phyloP scores from a whole-genome alignment of 2,888 invertebrate species.

The Lithophane ornitopus region DNA sequence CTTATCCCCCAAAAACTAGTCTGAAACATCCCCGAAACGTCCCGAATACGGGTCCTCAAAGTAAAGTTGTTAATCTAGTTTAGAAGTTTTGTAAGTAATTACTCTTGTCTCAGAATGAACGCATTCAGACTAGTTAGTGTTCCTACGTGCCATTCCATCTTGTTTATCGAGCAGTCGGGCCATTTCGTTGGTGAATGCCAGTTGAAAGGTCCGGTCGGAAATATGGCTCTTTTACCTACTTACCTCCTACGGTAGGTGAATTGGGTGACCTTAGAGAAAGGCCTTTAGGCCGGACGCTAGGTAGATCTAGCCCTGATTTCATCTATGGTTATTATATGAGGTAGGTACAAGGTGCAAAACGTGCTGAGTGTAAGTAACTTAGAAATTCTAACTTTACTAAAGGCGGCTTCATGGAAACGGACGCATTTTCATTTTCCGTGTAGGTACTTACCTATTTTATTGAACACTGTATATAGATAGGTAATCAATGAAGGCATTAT shows the following conservation, averaged over 20 bases:
- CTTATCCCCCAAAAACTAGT: constrained; percentile 25
- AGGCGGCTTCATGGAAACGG: not conserved
- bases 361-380: not conserved
- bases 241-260: constrained; percentile 5
- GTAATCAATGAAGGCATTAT: not conserved
- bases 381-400: not conserved
- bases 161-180: constrained; percentile 44
- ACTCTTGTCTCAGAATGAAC: constrained; percentile 58
- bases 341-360: not conserved
- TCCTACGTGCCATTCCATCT: constrained; percentile 35
- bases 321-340: not conserved
- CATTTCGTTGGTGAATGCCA: constrained; percentile 32
- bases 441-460: not conserved
- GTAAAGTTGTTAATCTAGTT: constrained; percentile 63
- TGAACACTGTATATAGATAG: not conserved
- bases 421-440: not conserved
- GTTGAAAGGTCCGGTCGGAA: constrained; percentile 37
- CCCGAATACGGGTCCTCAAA: constrained; percentile 44
- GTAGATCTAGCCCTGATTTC: constrained; percentile 11
- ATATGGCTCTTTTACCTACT: constrained; percentile 36
- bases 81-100: constrained; percentile 63
- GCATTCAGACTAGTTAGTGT: constrained; percentile 44
- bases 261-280: constrained; percentile 4
- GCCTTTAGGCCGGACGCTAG: not conserved
- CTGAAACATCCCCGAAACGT: constrained; percentile 40